phyloP scores from a whole-genome alignment of 37 sponge, comb jelly and placozoan genomes.

The Agelas oroides region DNA sequence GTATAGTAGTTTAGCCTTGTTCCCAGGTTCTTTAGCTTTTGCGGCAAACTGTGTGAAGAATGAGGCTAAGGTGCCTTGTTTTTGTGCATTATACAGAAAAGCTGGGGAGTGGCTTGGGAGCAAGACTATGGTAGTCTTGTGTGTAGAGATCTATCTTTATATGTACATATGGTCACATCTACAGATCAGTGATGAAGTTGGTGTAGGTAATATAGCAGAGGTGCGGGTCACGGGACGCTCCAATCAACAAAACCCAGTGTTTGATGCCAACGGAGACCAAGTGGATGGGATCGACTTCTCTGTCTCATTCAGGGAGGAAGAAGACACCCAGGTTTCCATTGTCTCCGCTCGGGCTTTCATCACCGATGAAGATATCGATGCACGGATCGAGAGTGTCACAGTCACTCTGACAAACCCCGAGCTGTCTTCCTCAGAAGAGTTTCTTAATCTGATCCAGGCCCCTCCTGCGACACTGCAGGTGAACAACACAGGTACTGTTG shows the following conservation, averaged over 20 bases:
- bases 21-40: too few species aligned
- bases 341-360: slow-evolving; percentile 39
- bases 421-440: slow-evolving; percentile 27
- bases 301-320: slow-evolving; percentile 47
- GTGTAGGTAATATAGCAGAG: slow-evolving; percentile 29
- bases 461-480: slow-evolving; percentile 23
- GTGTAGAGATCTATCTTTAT: too few species aligned
- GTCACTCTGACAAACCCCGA: slow-evolving; percentile 57
- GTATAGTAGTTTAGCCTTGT: too few species aligned
- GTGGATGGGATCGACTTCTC: slow-evolving; percentile 48
- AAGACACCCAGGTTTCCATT: slow-evolving; percentile 24
- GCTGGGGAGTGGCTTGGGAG: too few species aligned
- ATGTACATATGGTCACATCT: too few species aligned
- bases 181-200: slow-evolving; percentile 44
- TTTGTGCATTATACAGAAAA: too few species aligned
- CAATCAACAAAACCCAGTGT: slow-evolving; percentile 60
- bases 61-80: too few species aligned
- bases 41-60: too few species aligned
- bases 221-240: slow-evolving; percentile 53
- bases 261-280: slow-evolving; percentile 72
- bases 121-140: too few species aligned
- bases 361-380: slow-evolving; percentile 62
- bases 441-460: slow-evolving; percentile 26
- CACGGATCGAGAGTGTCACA: slow-evolving; percentile 30
- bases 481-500: slow-evolving; percentile 2